phyloP scores from a whole-genome alignment of 2,113 vertebrate genomes.

The Cercocebus atys region DNA sequence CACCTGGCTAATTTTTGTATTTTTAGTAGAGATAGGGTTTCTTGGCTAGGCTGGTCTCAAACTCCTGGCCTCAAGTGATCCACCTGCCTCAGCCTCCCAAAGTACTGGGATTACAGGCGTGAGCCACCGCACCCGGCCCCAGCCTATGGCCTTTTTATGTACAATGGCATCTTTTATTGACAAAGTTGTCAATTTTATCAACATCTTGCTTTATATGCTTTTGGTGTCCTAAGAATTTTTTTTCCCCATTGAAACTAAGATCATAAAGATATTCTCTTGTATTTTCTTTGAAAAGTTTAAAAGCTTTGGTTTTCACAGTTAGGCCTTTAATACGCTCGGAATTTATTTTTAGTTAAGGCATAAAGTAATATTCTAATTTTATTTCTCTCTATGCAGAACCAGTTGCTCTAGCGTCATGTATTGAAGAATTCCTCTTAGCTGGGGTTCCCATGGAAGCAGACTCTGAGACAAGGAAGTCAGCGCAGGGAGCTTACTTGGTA shows the following conservation, averaged over 20 bases:
- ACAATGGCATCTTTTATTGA: background rate
- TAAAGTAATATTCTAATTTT: background rate
- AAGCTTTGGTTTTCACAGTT: background rate
- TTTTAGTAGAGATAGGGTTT: no score
- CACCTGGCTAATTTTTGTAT: no score
- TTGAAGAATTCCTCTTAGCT: background rate
- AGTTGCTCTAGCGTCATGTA: background rate
- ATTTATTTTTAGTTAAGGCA: background rate
- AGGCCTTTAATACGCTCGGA: background rate
- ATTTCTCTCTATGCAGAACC: background rate
- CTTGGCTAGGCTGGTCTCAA: no score
- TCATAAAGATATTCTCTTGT: background rate
- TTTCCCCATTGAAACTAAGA: background rate
- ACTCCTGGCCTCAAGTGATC: no score
- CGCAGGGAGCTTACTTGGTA: background rate
- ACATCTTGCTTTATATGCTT: background rate
- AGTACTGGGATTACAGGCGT: no score
- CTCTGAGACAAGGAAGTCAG: background rate
- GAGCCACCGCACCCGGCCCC: no score
- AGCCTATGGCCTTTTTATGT: background rate
- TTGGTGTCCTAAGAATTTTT: background rate
- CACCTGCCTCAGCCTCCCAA: no score
- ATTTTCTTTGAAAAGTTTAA: background rate
- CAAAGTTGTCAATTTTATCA: background rate
- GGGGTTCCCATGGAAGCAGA: background rate